phyloP scores from a whole-genome alignment of 2,888 invertebrate genomes.

The Ectobius pallidus region DNA sequence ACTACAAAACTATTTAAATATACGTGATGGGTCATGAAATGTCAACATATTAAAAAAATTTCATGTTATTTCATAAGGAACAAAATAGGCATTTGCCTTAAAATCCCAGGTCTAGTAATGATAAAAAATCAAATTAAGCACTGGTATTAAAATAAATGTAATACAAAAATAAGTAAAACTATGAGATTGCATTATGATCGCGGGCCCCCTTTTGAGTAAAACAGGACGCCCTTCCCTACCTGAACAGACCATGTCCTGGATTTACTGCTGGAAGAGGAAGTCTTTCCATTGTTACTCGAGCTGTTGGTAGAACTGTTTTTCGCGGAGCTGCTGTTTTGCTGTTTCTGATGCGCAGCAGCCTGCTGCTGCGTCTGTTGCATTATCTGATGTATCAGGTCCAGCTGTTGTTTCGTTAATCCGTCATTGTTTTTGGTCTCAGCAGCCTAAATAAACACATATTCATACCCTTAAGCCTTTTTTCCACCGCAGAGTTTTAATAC shows the following conservation, averaged over 20 bases:
- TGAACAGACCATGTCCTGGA: constrained; percentile 52
- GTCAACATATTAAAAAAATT: no score
- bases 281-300: constrained; percentile 45
- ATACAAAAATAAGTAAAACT: no score
- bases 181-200: no score
- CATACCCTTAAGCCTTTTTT: neutral
- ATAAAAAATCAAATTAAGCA: no score
- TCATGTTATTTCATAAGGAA: no score
- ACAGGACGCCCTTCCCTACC: constrained; percentile 47
- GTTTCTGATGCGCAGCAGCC: constrained; percentile 56
- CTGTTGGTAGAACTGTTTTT: constrained; percentile 45
- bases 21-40: no score
- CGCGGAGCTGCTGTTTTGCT: constrained; percentile 44
- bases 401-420: constrained; percentile 73
- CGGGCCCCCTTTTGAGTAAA: no score
- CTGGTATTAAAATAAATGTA: no score
- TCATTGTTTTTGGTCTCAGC: constrained; percentile 63
- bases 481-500: no score
- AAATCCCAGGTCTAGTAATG: no score
- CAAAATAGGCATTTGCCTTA: no score
- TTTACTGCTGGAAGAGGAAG: constrained; percentile 41
- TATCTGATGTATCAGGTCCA: constrained; percentile 77
- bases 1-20: no score
- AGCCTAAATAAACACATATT: constrained; percentile 42
- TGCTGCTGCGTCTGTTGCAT: constrained; percentile 77